phyloP scores from a whole-genome alignment of 2,888 invertebrate genomes.

The Dasysyrphus albostriatus region DNA sequence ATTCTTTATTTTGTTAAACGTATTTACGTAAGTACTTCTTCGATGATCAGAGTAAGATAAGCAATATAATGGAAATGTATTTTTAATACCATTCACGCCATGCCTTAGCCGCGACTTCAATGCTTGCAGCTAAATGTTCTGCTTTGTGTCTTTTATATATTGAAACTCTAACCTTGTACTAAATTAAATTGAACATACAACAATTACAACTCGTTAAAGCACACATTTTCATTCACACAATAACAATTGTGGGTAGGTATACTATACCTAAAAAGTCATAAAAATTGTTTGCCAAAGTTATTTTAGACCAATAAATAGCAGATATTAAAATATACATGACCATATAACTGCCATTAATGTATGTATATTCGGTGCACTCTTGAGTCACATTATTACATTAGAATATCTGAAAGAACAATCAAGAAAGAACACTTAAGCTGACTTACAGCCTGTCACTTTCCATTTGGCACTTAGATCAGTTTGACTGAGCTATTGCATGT shows the following conservation, averaged over 20 bases:
- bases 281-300: constrained; percentile 21
- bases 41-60: background rate
- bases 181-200: constrained; percentile 42
- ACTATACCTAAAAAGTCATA: background rate
- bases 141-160: constrained; percentile 42
- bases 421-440: constrained; percentile 2
- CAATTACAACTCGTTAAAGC: constrained; percentile 58
- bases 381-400: constrained; percentile 39
- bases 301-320: background rate
- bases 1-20: too few relatives aligned
- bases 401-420: constrained; percentile 29
- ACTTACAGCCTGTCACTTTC: constrained; percentile 58
- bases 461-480: constrained; percentile 63
- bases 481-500: constrained; percentile 65
- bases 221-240: constrained; percentile 7
- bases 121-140: constrained; percentile 41
- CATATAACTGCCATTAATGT: constrained; percentile 34
- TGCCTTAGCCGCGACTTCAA: background rate
- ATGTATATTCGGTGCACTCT: constrained; percentile 23
- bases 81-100: constrained; percentile 14
- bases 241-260: background rate
- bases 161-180: constrained; percentile 59
- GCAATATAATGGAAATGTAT: background rate
- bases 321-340: background rate
- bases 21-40: background rate